Evolutionary conservation across 2,113 vertebrate species (phyloP), one percentile per base, ranked within the genome.

Genomic region (Amphiprion ocellaris): DNA sequence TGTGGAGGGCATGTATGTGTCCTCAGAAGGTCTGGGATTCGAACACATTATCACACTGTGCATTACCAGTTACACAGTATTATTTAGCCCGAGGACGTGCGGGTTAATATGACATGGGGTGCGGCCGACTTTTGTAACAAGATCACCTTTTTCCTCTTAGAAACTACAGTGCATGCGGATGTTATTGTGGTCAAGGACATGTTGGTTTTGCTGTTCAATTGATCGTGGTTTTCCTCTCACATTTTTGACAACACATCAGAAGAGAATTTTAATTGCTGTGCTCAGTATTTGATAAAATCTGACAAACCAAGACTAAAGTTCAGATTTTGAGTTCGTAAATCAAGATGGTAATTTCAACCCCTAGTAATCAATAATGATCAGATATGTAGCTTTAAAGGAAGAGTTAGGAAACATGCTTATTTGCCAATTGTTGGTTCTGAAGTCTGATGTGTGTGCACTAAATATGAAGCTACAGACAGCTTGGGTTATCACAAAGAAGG

Each of bases 41-140:
- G 9, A 19, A 2, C 49, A 19, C 49, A 52, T 16, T 2, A 19
- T 1, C 17, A 21, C 54, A 26, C 19, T n/a, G 17, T n/a, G 52
- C 60, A 56, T 61, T 64, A 65, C 0, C 21, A 72, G 68, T 72
- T 65, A 17, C 16, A 50, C 30, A 12, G 19, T 41, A 23, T 33
- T 47, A 2, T 30, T 47, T 28, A 59, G 33, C 47, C 46, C 17
- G 46, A 65, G 11, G 10, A 69, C 56, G 21, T 15, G 49, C 49
- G 2, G 8, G 49, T n/a, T 52, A n/a, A 52, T 21, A n/a, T 52
- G 49, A 52, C 49, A 8, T 52, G 49, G 41, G 41, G 49, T 52
- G 49, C 49, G 19, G 49, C 49, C 8, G 49, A 52, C 49, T 52
- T 52, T 19, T 2, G 19, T 52, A 52, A 52, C 49, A 52, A n/a